Evolutionary conservation across 92 coral and sea anemone genomes (phyloP), one percentile per base, ranked within the genome.

Genomic region (Chrysogorgia sp.): DNA sequence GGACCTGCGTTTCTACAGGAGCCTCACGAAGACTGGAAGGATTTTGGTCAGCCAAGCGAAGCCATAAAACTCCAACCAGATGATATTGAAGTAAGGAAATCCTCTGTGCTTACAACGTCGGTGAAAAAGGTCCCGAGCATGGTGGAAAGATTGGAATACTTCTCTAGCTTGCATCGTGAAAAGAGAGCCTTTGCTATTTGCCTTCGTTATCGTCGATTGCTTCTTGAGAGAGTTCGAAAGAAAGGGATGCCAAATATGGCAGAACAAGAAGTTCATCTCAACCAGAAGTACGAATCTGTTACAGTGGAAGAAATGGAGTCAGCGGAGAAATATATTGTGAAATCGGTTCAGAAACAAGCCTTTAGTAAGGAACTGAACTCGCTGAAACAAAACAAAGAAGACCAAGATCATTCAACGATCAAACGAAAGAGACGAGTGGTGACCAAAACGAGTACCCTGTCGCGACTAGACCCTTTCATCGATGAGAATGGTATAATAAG

Each of bases 1-100:
- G 91, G 91, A 55, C 91, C 88, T 0, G 32, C 83, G 52, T 84
- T 88, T 49, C 88, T 88, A 37, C 83, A 86, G 86, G 84, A 88
- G 24, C 74, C 25, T 64, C 76, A 58, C 30, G 86, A 43, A 21
- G 79, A 58, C 81, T 84, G 86, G 91, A 52, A 59, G 47, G 75
- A 87, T 64, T 60, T 71, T 26, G 67, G 55, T 43, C 63, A 74
- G 43, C 63, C n/a, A 77, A 21, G 63, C 22, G 74, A 32, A 30
- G 22, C 70, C n/a, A 20, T 9, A 30, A 29, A 32, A 26, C 63
- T 72, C 14, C 47, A 57, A 25, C 71, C 74, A 37, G 81, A 79
- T 37, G 88, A 85, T 34, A 71, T 60, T 40, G 88, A 84, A 66
- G 84, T 84, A 1, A 80, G 55, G 58, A 77, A 67, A 47, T 10